A percentile compares a stretch with the other conserved stretches of the same genome.
These are phyloP conservation scores for Dunckerocampus dactyliophorus DNA, from an alignment of 2,113 vertebrate genomes.

Conservation along the genomic window DNA sequence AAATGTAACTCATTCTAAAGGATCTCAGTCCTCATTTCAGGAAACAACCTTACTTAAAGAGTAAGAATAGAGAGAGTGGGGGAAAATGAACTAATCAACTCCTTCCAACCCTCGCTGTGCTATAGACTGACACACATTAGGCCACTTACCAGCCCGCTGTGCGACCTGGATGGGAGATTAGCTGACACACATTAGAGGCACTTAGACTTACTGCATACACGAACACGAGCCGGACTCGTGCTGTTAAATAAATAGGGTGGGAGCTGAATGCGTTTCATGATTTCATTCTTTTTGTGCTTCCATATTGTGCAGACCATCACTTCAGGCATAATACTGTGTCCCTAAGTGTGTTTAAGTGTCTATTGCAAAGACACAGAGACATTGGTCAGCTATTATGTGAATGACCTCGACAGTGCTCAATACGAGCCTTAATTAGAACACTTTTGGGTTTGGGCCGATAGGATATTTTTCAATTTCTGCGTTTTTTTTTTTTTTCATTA, in stretches of 20 bases:
- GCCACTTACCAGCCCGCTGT: constrained; percentile 12
- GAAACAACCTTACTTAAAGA: neutral
- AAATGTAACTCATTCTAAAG: no score
- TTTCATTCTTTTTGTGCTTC: neutral
- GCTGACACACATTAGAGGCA: constrained; percentile 16
- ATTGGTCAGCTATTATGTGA: neutral
- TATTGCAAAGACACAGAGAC: neutral
- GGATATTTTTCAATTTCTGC: no score
- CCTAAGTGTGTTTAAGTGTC: neutral
- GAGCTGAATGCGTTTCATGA: neutral
- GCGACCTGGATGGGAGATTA: constrained; percentile 9
- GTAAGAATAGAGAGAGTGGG: neutral
- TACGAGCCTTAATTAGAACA: neutral
- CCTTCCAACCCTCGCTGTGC: neutral
- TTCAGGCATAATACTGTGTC: neutral
- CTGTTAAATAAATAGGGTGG: neutral
- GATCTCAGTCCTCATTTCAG: no score
- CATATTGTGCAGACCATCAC: neutral
- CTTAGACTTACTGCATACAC: constrained; percentile 3
- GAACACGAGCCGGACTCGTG: neutral
- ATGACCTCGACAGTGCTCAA: neutral
- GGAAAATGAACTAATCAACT: neutral
- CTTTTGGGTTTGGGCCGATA: neutral
- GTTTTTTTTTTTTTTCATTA: neutral
- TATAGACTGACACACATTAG: constrained; percentile 11